Evolutionary conservation across 2,888 invertebrate genomes (phyloP).

Genomic region (Itoplectis maculator): DNA sequence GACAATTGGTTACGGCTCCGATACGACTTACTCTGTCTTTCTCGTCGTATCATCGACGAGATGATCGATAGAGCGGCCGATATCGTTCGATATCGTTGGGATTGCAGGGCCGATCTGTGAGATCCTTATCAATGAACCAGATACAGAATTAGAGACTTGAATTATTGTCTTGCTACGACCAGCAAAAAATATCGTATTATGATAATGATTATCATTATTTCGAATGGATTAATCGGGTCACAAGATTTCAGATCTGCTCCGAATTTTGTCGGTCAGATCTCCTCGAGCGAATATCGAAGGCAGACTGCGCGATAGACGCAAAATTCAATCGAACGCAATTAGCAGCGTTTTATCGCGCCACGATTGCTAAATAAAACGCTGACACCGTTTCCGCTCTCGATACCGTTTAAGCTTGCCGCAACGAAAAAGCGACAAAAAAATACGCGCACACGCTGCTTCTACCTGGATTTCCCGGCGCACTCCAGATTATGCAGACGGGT

Average conservation of each 20-base stretch:
- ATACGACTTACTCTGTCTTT: neutral
- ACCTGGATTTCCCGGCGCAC: conserved; percentile 15
- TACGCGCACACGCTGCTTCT: too few species aligned
- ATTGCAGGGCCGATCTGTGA: neutral
- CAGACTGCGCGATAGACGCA: neutral
- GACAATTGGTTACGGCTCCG: conserved; percentile 1
- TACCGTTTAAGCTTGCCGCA: conserved; percentile 3
- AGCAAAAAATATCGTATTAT: neutral
- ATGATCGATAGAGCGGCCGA: neutral
- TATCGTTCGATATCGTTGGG: conserved; percentile 41
- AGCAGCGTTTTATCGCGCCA: conserved; percentile 42
- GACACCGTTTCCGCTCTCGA: conserved; percentile 21
- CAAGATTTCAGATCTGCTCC: conserved; percentile 6
- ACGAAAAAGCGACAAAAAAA: neutral
- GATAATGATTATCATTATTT: conserved; percentile 17
- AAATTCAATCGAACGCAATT: conserved; percentile 49
- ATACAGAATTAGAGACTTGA: conserved; percentile 18
- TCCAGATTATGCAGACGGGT: conserved; percentile 32
- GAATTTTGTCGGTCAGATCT: conserved; percentile 20
- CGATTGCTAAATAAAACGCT: conserved; percentile 38
- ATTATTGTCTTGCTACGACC: conserved; percentile 4
- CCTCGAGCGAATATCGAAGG: conserved; percentile 3
- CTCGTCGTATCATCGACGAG: neutral
- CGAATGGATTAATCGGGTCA: neutral
- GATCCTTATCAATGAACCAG: conserved; percentile 36